Conservation (phyloP, 2,113 vertebrate genomes). For the Thymallus thymallus region DNA sequence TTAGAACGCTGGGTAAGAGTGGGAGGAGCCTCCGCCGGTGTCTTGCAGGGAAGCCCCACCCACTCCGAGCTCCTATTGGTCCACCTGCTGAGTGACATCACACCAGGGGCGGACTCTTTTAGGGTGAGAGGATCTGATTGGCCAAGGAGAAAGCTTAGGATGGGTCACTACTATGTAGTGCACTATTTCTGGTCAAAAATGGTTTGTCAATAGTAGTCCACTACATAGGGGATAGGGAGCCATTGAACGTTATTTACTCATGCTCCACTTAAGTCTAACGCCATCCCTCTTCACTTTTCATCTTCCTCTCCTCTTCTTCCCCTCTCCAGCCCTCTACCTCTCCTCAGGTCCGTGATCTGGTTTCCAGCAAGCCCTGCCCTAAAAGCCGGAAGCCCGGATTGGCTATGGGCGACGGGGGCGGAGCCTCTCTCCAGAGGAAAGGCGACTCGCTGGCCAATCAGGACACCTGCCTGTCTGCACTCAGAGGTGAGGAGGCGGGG, state of each 20-base stretch:
- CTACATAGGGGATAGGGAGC: too few relatives aligned
- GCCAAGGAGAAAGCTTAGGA: too few relatives aligned
- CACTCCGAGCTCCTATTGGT: constrained; percentile 76
- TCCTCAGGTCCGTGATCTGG: constrained; percentile 65
- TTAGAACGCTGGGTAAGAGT: constrained; percentile 84
- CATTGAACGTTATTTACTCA: too few relatives aligned
- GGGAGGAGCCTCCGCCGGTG: constrained; percentile 71
- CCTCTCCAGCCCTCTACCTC: background rate
- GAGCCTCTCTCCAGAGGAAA: constrained; percentile 72
- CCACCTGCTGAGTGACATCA: constrained; percentile 80
- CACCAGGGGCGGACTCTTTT: constrained; percentile 73
- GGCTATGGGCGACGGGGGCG: constrained; percentile 53
- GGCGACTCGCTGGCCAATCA: constrained; percentile 81
- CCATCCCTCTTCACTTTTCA: background rate
- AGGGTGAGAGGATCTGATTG: constrained; percentile 68
- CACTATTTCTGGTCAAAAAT: too few relatives aligned
- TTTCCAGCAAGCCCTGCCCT: constrained; percentile 44
- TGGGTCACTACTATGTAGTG: too few relatives aligned
- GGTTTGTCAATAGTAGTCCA: too few relatives aligned
- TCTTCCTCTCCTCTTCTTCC: background rate
- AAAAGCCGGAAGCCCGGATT: constrained; percentile 67
- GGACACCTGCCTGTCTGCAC: constrained; percentile 79
- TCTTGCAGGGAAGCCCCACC: constrained; percentile 80
- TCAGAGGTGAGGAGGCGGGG: constrained; percentile 70
- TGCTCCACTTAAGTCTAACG: background rate